A percentile compares a stretch with the other conserved stretches of the same genome.
Evolutionary conservation across 2,113 vertebrate species (phyloP).

Genomic region (Sceloporus undulatus): DNA sequence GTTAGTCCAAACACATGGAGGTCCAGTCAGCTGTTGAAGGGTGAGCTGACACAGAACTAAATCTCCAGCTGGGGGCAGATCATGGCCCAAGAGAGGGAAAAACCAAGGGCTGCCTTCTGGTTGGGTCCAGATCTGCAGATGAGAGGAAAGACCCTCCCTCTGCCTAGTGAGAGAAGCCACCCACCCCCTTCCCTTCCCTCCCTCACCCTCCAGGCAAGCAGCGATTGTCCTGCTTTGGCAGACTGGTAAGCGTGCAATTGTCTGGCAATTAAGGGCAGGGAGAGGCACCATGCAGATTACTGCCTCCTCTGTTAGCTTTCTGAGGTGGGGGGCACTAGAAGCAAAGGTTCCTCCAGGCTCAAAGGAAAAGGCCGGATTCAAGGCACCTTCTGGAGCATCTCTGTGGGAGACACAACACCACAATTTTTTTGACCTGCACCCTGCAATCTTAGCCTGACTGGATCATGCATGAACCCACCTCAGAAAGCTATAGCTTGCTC

Average conservation of each 20-base stretch:
- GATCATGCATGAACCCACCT: neutral
- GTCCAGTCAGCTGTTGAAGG: too few relatives aligned
- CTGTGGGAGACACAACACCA: neutral
- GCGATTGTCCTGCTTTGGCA: neutral
- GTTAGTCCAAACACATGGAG: too few relatives aligned
- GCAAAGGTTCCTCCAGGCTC: too few relatives aligned
- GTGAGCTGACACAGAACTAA: too few relatives aligned
- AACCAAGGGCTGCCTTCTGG: neutral
- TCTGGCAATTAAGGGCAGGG: neutral
- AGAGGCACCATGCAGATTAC: neutral
- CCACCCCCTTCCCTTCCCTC: rapidly evolving
- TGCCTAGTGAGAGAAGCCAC: neutral
- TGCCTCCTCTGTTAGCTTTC: neutral
- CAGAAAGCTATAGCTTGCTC: neutral
- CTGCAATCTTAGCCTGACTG: too few relatives aligned
- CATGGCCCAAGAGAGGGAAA: too few relatives aligned
- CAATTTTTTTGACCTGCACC: neutral
- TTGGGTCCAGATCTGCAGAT: neutral
- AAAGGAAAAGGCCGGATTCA: neutral
- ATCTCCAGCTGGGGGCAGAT: too few relatives aligned
- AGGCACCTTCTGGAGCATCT: neutral
- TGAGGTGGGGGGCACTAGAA: constrained; percentile 1
- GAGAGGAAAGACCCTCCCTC: neutral
- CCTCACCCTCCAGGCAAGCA: neutral
- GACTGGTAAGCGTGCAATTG: neutral